Conservation (phyloP, 2,113 vertebrate species). For the Paralichthys olivaceus region DNA sequence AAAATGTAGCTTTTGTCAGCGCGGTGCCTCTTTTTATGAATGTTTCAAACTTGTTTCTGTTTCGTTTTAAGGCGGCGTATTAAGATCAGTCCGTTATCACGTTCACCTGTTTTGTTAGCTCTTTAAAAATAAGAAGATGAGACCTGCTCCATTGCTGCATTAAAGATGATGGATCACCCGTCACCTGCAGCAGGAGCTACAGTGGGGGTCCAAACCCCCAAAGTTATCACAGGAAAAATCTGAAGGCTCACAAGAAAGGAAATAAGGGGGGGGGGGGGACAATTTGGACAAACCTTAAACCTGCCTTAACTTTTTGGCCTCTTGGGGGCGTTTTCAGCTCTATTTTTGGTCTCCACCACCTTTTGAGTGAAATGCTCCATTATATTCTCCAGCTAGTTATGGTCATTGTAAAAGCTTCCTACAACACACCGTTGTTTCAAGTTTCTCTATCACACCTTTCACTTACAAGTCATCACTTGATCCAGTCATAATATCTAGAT, state of each 20-base stretch:
- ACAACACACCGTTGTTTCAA: no score
- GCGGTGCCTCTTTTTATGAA: background rate
- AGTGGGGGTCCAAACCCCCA: background rate
- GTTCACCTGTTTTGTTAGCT: background rate
- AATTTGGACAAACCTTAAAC: background rate
- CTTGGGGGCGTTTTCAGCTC: background rate
- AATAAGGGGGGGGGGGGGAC: no score
- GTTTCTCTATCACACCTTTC: background rate
- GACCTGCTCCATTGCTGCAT: background rate
- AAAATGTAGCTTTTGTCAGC: conserved; percentile 55
- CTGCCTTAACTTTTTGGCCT: background rate
- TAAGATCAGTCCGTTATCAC: background rate
- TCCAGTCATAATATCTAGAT: background rate
- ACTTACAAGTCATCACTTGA: no score
- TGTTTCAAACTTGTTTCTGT: background rate
- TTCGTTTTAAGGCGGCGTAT: background rate
- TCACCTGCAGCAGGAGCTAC: background rate
- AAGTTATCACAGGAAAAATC: background rate
- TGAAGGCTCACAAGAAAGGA: background rate
- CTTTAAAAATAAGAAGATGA: background rate
- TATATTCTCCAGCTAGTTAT: background rate
- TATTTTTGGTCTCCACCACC: background rate
- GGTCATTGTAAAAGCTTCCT: background rate
- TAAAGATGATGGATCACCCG: background rate
- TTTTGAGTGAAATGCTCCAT: background rate